Evolutionary conservation across 2,888 invertebrate species (phyloP).

Genomic region (Atrina japonica): DNA sequence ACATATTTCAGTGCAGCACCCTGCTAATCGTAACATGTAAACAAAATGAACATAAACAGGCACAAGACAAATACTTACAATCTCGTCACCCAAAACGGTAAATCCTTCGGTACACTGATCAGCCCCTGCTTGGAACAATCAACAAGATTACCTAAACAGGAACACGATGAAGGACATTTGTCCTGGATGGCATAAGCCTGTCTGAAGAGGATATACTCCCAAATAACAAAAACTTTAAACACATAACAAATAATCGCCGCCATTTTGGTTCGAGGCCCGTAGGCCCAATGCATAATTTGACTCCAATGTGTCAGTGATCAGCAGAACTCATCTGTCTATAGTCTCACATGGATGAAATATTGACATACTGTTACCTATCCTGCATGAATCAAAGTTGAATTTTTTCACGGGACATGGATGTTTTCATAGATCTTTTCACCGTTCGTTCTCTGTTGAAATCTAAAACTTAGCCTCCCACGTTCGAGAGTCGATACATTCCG

Average conservation of each 20-base stretch:
- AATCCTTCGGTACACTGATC: constrained; percentile 86
- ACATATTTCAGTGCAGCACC: neutral
- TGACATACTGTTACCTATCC: constrained; percentile 35
- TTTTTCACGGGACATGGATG: neutral
- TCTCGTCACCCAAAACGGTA: constrained; percentile 89
- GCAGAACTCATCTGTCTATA: constrained; percentile 29
- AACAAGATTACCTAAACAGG: constrained; percentile 87
- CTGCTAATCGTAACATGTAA: neutral
- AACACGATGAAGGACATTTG: constrained; percentile 86
- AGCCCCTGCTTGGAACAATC: constrained; percentile 89
- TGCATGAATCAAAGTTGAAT: constrained; percentile 5
- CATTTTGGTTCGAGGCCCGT: constrained; percentile 70
- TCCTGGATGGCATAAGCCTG: constrained; percentile 48
- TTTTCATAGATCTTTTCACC: constrained; percentile 4
- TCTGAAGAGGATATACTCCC: constrained; percentile 53
- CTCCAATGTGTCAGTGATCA: constrained; percentile 45
- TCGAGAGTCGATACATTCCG: constrained; percentile 63
- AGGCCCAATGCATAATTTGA: constrained; percentile 49
- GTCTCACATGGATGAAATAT: constrained; percentile 39
- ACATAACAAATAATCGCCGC: constrained; percentile 73
- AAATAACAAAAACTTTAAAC: constrained; percentile 72
- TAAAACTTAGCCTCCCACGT: constrained; percentile 60
- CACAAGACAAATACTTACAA: constrained; percentile 84
- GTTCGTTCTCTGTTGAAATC: constrained; percentile 39
- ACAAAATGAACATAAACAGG: neutral